Evolutionary conservation across 2,888 invertebrate species (phyloP).

Genomic region (Osmoderma eremita): DNA sequence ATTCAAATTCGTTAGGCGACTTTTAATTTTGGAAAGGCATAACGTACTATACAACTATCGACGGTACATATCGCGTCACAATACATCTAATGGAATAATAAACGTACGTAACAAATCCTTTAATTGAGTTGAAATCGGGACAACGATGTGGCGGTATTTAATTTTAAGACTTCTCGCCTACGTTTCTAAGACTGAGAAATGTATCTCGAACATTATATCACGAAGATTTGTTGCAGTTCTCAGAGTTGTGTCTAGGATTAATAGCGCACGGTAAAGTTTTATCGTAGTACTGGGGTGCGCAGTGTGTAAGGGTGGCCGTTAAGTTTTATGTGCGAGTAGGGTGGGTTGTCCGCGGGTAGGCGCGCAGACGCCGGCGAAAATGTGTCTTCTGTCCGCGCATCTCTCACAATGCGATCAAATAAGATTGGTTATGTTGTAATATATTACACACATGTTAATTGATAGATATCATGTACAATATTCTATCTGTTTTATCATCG

Average conservation of each 20-base stretch:
- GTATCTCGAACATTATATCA: not conserved
- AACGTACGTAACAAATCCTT: not conserved
- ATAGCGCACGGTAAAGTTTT: constrained; percentile 22
- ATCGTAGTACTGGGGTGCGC: constrained; percentile 11
- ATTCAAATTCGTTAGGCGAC: no score
- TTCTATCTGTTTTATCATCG: constrained; percentile 54
- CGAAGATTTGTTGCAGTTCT: constrained; percentile 22
- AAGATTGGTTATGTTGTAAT: constrained; percentile 59
- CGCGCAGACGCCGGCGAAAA: constrained; percentile 47
- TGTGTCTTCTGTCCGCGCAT: constrained; percentile 46
- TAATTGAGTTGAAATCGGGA: constrained; percentile 1
- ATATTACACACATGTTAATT: constrained; percentile 54
- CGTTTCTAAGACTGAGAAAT: not conserved
- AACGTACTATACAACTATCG: no score
- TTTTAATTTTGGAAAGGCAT: no score
- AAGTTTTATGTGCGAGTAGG: constrained; percentile 40
- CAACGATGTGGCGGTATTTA: not conserved
- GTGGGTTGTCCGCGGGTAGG: constrained; percentile 46
- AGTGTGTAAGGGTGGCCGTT: constrained; percentile 22
- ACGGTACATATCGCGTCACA: no score
- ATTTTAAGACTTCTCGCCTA: not conserved
- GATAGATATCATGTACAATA: constrained; percentile 56
- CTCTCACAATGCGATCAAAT: constrained; percentile 44
- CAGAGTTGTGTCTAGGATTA: constrained; percentile 4
- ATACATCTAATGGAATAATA: not conserved